Base-by-base conservation (phyloP, 2,888 invertebrate genomes). In the Anoplius nigerrimus region DNA sequence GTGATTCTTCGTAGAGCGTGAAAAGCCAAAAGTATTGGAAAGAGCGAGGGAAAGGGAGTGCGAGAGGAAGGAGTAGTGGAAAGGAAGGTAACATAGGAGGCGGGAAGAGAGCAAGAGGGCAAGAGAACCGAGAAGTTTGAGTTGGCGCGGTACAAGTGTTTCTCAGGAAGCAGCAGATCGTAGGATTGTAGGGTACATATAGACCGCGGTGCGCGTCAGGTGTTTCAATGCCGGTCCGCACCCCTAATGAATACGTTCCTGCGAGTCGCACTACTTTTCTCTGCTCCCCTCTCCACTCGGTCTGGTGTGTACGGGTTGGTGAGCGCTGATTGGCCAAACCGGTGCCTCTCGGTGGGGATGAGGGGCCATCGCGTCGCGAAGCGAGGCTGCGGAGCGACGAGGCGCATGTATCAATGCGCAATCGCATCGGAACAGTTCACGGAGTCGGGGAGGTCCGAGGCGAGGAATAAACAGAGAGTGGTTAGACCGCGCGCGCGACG, bases 371-470 rank as follows among this genome's bases (percentile, higher is more conserved):
- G 82, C 82, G 81, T 82, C 85, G 80, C 81, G 79, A 80, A 81
- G 75, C 76, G 79, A 80, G 80, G 76, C 78, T 78, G 78, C 78
- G 78, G 75, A 80, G 74, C 79, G 78, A 78, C 76, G 76, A 76
- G 72, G 79, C 75, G 81, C 79, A 74, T 84, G 84, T 86, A 84
- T 84, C 80, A 85, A 83, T 86, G 87, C 87, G 87, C 87, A 87
- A 87, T 87, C 87, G 87, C 87, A 87, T 83, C 84, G 81, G 83
- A 82, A 84, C 85, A 80, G 80, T 84, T 81, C 82, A 76, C 78
- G 81, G 67, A 80, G 80, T 78, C 78, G 73, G 79, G 82, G 83
- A 85, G 84, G 81, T 82, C 81, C 76, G 80, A 76, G 81, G 83
- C 71, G 76, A 82, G 86, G 83, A 83, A 83, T 85, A 84, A 85